These are phyloP conservation scores for Lipophrys pholis DNA, from an alignment of 2,113 vertebrate genomes.

Conservation along the genomic window DNA sequence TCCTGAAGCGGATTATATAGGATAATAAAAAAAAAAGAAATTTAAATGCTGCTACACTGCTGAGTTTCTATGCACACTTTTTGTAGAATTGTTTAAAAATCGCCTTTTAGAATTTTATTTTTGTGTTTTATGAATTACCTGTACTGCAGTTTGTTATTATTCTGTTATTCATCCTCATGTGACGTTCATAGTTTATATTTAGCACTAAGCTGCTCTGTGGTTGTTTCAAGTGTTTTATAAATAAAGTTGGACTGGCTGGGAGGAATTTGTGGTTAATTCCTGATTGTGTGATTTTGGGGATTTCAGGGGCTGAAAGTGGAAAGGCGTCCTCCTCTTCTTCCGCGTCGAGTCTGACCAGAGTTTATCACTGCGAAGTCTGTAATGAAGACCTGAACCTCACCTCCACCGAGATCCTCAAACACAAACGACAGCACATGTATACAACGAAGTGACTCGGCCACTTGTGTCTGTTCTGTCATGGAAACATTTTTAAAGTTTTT, in stretches of 20 bases:
- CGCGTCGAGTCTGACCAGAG: constrained; percentile 74
- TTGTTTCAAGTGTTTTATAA: too few relatives aligned
- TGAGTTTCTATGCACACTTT: too few relatives aligned
- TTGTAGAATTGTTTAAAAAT: too few relatives aligned
- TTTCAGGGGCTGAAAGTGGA: constrained; percentile 54
- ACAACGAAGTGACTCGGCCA: constrained; percentile 51
- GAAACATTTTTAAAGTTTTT: not conserved
- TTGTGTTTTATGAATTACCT: too few relatives aligned
- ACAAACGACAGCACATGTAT: constrained; percentile 82
- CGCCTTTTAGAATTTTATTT: too few relatives aligned
- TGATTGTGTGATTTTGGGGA: not conserved
- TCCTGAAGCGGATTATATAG: too few relatives aligned
- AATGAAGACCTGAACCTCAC: constrained; percentile 86
- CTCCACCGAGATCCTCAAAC: constrained; percentile 90
- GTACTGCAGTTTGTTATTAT: too few relatives aligned
- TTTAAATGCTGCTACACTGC: too few relatives aligned
- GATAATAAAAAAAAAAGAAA: too few relatives aligned
- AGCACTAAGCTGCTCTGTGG: not conserved
- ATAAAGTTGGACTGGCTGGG: too few relatives aligned
- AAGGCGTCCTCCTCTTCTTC: constrained; percentile 24
- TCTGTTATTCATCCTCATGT: too few relatives aligned
- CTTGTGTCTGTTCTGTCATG: not conserved
- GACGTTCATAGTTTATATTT: not conserved
- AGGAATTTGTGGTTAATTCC: constrained; percentile 1
- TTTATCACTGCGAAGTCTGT: constrained; percentile 88